Conservation (phyloP, 2,113 vertebrate genomes). For the Furnarius figulus region DNA sequence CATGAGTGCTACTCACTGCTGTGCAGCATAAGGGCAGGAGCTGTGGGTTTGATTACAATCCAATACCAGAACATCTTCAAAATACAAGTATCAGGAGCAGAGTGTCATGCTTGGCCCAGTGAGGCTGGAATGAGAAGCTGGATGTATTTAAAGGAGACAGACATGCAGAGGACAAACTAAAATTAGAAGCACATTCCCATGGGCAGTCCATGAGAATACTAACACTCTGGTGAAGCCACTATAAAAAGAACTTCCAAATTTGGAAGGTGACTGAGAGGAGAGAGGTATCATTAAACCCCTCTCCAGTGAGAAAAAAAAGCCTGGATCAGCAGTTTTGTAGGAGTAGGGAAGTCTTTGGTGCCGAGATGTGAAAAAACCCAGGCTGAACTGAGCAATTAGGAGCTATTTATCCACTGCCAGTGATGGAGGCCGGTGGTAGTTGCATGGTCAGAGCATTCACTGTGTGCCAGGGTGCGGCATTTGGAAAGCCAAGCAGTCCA, state of each 20-base stretch:
- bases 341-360: background rate
- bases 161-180: slow-evolving; percentile 46
- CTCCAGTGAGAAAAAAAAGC: background rate
- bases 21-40: background rate
- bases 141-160: slow-evolving; percentile 16
- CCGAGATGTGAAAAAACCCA: background rate
- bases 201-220: slow-evolving; percentile 11
- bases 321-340: background rate
- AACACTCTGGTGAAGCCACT: slow-evolving; percentile 26
- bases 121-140: background rate
- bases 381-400: background rate
- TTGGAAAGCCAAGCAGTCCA: background rate
- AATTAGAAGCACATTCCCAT: slow-evolving; percentile 45
- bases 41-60: background rate
- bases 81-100: background rate
- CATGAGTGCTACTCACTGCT: background rate
- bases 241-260: slow-evolving; percentile 47
- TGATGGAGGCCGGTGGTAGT: background rate
- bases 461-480: background rate
- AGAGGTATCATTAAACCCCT: slow-evolving; percentile 33
- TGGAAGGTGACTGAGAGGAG: slow-evolving; percentile 38
- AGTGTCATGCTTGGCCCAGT: background rate
- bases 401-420: background rate
- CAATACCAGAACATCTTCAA: background rate
- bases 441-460: background rate